Evolutionary conservation across 2,888 invertebrate species (phyloP), one percentile per base, ranked within the genome.

Genomic region (Phortica okadai): DNA sequence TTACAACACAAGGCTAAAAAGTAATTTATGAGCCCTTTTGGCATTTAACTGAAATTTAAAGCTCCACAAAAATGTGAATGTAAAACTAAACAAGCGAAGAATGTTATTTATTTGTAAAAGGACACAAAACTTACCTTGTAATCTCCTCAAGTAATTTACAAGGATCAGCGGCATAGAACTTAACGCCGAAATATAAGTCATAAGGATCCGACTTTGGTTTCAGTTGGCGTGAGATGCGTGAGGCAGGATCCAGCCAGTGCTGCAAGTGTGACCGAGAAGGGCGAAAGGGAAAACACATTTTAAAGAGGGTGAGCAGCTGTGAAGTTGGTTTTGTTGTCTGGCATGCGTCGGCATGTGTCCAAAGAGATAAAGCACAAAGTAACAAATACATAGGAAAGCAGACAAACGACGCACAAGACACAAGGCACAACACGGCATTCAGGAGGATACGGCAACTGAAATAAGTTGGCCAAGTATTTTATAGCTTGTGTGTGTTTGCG

Each of bases 161-260:
- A 1, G 98, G 98, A 92, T 99, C 98, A 0, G 97, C 97, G 2
- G 98, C 97, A 92, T 99, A 99, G 92, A 98, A 99, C 92, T 98
- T 98, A 80, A 99, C 98, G 77, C 98, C 98, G 91, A 99, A 98
- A 92, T 98, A 98, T 86, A 98, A 94, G 77, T 97, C 97, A 92
- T 96, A 96, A 50, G 96, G 94, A 87, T 94, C 94, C 79, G 88
- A 86, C 72, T 93, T 93, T 41, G 94, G 94, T 92, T 97, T 97
- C 79, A 98, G 93, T 92, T 98, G 98, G 81, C 97, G 95, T 84
- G 95, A 94, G 79, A 98, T 94, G 83, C 96, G 95, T 92, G 98
- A 98, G 80, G 96, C 95, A 11, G 97, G 95, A 91, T 98, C 98
- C 91, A 98, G 92, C 98, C 98, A 99, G 92, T 98, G 97, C 97